phyloP scores from a whole-genome alignment of 2,888 invertebrate species.

The Melanchra persicariae region DNA sequence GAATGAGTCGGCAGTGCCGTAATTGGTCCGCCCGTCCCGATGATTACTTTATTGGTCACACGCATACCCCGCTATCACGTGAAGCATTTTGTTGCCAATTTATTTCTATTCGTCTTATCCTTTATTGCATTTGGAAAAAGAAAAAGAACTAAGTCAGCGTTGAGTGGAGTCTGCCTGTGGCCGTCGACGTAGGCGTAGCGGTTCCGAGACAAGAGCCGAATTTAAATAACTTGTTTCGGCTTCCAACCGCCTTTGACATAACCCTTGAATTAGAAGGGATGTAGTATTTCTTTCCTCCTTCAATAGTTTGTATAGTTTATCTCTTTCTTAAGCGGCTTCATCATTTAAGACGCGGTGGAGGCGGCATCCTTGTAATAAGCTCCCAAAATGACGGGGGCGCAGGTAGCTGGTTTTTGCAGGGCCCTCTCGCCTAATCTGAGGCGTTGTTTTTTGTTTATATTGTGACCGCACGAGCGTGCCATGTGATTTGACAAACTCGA shows the following conservation, averaged over 20 bases:
- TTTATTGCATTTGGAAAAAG: slow-evolving; percentile 67
- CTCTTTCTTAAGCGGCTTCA: slow-evolving; percentile 76
- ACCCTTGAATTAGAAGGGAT: slow-evolving; percentile 78
- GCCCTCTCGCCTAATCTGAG: slow-evolving; percentile 81
- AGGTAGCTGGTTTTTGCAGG: slow-evolving; percentile 88
- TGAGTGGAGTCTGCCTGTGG: slow-evolving; percentile 61
- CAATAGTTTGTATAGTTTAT: slow-evolving; percentile 70
- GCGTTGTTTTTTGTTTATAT: slow-evolving; percentile 77
- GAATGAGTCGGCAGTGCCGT: slow-evolving; percentile 82
- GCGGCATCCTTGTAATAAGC: slow-evolving; percentile 77
- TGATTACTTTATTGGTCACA: slow-evolving; percentile 89
- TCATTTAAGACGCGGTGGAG: slow-evolving; percentile 75
- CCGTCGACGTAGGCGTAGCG: slow-evolving; percentile 77
- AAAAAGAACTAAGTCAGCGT: slow-evolving; percentile 60
- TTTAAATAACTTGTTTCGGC: slow-evolving; percentile 89
- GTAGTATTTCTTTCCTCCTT: slow-evolving; percentile 77
- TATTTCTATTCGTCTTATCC: slow-evolving; percentile 76
- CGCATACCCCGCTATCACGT: slow-evolving; percentile 76
- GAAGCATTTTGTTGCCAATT: slow-evolving; percentile 77
- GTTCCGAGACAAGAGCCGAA: slow-evolving; percentile 78
- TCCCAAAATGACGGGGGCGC: slow-evolving; percentile 79
- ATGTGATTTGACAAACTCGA: slow-evolving; percentile 71
- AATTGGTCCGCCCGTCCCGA: slow-evolving; percentile 84
- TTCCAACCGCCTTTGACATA: slow-evolving; percentile 85
- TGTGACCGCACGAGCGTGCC: slow-evolving; percentile 78